phyloP scores from a whole-genome alignment of 2,888 invertebrate species.

The Slavum lentiscoides region DNA sequence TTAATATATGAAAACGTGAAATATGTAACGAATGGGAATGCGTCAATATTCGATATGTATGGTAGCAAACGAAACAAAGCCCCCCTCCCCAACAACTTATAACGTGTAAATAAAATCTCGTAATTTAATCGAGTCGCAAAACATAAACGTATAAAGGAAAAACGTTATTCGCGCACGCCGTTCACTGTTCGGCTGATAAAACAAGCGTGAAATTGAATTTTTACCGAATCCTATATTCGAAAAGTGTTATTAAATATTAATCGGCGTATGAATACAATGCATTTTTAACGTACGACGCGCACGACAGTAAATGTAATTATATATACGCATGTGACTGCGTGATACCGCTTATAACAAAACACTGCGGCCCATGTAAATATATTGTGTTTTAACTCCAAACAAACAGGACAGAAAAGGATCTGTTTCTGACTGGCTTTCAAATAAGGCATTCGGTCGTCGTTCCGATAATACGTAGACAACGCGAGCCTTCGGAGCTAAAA shows the following conservation, averaged over 20 bases:
- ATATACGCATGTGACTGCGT: too few species aligned
- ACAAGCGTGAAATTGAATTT: not conserved
- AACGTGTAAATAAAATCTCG: too few species aligned
- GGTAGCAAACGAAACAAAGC: too few species aligned
- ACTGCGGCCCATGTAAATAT: too few species aligned
- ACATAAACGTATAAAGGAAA: not conserved
- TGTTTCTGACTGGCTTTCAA: slow-evolving; percentile 12
- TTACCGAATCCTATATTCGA: not conserved
- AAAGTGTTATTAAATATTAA: not conserved
- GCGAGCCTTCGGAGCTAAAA: too few species aligned
- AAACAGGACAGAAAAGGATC: slow-evolving; percentile 3
- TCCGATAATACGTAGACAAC: not conserved
- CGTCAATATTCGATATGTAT: too few species aligned
- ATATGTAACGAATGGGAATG: too few species aligned
- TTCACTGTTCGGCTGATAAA: not conserved
- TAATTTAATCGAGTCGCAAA: not conserved
- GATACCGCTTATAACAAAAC: too few species aligned
- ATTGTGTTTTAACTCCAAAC: not conserved
- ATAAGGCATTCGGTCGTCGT: not conserved
- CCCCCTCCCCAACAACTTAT: too few species aligned
- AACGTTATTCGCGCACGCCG: not conserved
- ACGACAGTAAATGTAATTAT: not conserved
- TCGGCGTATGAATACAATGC: not conserved
- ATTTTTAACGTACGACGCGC: not conserved
- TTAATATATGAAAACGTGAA: too few species aligned